Base-by-base conservation (phyloP, 1,140 invertebrate genomes). In the Globodera rostochiensis region DNA sequence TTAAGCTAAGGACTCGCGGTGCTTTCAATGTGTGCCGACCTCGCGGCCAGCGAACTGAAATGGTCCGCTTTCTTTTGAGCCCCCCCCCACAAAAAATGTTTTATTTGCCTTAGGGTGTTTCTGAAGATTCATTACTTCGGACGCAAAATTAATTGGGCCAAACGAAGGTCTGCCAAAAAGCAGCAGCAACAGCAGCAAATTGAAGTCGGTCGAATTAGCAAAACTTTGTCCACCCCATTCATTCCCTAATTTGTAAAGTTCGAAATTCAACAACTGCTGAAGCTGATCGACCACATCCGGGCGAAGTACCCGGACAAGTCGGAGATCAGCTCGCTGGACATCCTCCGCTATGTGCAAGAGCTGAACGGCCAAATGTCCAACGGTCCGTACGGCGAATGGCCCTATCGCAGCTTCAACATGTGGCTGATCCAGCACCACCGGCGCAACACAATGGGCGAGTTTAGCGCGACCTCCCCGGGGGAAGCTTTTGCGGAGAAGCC, bases 91-190 rank as follows among this genome's bases (percentile, higher is more conserved):
- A 76, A 57, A 76, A 46, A 57, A 50, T 53, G 50, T 45, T 75
- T 50, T 25, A 19, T 53, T 50, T 75, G 7, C 15, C 49, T 57
- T 57, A 76, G 74, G 76, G 76, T 89, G 6, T 89, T 89, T 74
- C 74, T 89, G 66, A 89, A 89, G 71, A 88, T 89, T 67, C 88
- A 89, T 80, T 89, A 89, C 77, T 89, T 90, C 76, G 85, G 85
- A 46, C 79, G 88, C 13, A 90, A 90, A 80, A 89, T 89, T 70
- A 89, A 89, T 71, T 89, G 88, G 84, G 86, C 84, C 57, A 85
- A 89, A 25, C 82, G 79, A 67, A 70, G 53, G n/a, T 47, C 80
- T 3, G 36, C 45, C 46, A 84, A 85, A 57, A 85, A 87, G 74
- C 80, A 88, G 77, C 83, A 87, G 47, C 80, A 89, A 79, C 83